Conservation (phyloP, 2,797 vertebrate species). For the Sebastes hubbsi region DNA sequence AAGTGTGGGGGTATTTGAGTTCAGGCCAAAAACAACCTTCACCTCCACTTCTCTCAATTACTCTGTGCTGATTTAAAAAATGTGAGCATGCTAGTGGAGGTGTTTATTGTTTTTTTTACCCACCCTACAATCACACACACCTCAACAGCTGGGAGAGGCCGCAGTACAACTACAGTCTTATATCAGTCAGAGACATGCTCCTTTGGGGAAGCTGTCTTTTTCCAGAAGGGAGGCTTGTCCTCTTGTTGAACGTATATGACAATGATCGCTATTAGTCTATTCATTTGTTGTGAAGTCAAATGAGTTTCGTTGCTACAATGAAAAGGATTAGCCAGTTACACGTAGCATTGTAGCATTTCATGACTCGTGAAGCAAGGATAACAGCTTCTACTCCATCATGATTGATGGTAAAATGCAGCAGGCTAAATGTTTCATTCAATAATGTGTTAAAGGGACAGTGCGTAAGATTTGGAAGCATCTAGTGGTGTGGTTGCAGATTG, state of each 20-base stretch:
- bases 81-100: not conserved
- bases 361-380: not conserved
- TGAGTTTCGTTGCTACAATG: not conserved
- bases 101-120: conserved; percentile 12
- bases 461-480: no score
- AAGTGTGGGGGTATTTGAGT: conserved; percentile 64
- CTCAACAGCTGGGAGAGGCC: conserved; percentile 26
- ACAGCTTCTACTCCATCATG: not conserved
- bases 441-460: not conserved
- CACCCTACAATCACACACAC: conserved; percentile 26
- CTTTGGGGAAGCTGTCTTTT: not conserved
- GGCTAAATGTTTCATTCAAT: not conserved
- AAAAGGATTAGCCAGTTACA: not conserved
- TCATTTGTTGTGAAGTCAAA: not conserved
- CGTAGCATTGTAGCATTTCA: not conserved
- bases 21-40: conserved; percentile 67
- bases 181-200: conserved; percentile 12
- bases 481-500: no score
- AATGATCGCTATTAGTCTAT: not conserved
- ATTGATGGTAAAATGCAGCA: not conserved
- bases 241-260: not conserved
- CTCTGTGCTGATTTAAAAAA: conserved; percentile 44
- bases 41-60: conserved; percentile 55
- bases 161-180: conserved; percentile 15
- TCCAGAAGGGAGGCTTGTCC: not conserved